Percentiles rank a stretch among this genome's conserved stretches.
These are phyloP conservation scores for Cerceris rybyensis DNA, from an alignment of 2,888 invertebrate species.

Conservation along the genomic window DNA sequence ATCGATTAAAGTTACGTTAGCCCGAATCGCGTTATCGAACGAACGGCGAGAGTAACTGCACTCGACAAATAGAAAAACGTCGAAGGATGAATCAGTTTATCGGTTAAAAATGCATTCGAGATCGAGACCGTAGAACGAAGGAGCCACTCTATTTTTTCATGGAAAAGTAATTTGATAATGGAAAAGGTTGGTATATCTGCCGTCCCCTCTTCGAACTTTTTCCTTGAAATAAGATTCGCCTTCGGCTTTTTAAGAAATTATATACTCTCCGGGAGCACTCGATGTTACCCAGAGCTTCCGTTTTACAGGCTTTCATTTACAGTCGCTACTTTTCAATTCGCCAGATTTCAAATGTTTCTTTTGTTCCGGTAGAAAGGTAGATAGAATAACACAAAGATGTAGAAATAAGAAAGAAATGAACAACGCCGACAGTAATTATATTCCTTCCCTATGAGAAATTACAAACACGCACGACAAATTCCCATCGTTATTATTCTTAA, in stretches of 20 bases:
- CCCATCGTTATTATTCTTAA: no score
- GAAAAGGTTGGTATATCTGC: constrained; percentile 63
- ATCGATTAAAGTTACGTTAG: no score
- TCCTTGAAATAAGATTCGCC: constrained; percentile 41
- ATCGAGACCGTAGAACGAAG: constrained; percentile 18
- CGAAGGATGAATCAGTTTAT: constrained; percentile 11
- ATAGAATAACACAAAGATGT: no score
- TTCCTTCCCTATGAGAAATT: no score
- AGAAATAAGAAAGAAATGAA: no score
- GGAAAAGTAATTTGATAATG: constrained; percentile 72
- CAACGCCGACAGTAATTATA: no score
- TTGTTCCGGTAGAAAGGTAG: background rate
- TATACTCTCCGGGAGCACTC: constrained; percentile 46
- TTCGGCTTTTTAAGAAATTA: constrained; percentile 69
- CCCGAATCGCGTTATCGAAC: background rate
- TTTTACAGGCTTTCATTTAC: constrained; percentile 17
- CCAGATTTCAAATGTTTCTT: background rate
- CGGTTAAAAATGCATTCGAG: constrained; percentile 22
- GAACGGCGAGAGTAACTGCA: constrained; percentile 8
- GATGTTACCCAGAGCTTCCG: constrained; percentile 38
- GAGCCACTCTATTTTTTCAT: constrained; percentile 45
- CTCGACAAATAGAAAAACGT: background rate
- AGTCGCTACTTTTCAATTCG: background rate
- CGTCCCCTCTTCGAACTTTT: constrained; percentile 9
- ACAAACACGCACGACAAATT: no score